Base-by-base conservation (phyloP, 2,888 invertebrate genomes). In the Noctua janthe region DNA sequence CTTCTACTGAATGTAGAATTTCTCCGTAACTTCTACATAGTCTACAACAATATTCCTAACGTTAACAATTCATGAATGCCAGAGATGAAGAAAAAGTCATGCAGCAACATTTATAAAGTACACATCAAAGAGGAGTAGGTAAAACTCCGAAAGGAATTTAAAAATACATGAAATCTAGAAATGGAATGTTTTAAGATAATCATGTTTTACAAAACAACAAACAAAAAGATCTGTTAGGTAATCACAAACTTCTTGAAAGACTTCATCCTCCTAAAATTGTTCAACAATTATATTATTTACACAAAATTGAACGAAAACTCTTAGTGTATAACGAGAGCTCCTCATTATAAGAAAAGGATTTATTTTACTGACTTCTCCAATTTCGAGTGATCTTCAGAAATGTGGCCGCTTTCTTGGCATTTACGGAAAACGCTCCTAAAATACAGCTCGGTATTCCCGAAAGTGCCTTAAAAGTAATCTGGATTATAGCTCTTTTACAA, bases 381-480 rank as follows among this genome's bases (percentile, higher is more conserved):
- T 79, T 83, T 78, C 72, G 54, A 82, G 82, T 75, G 76, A 82
- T 86, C 77, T 81, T 71, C 73, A 82, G 71, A 69, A 78, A 88
- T 78, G 73, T 69, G 80, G 81, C 43, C 78, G 74, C 83, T 82
- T 76, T 56, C 79, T 82, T 62, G 49, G 66, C 80, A 64, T 87
- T 84, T 76, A 76, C 62, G 69, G 64, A 77, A 80, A 83, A 51
- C 17, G 62, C 62, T 78, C 64, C 70, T 84, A 51, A 84, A 86
- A 82, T 83, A 62, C 75, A 15, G 59, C 47, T 67, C n/a, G 10
- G 74, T 73, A 81, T 79, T 81, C 84, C 74, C 76, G 35, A 82
- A 86, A 84, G 75, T 79, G 82, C 69, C 71, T 82, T 80, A 39
- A 79, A 88, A 84, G 80, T 89, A 84, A 84, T 89, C 80, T 73